Evolutionary conservation across 2,888 invertebrate genomes (phyloP).

Genomic region (Parelbella ahira): DNA sequence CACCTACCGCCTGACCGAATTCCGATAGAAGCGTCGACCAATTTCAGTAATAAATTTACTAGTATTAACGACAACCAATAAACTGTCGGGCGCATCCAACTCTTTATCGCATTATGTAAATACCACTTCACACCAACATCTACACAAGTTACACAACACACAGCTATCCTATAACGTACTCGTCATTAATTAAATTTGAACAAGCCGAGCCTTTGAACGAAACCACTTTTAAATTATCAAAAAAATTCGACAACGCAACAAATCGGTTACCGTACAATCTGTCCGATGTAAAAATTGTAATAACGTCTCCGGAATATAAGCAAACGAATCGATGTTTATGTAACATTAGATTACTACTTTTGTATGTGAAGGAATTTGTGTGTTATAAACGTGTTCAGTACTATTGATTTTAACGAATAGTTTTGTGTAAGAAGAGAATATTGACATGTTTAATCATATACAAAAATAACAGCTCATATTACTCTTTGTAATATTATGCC

Average conservation of each 20-base stretch:
- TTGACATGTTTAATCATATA: conserved; percentile 12
- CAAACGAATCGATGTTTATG: conserved; percentile 40
- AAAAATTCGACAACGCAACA: conserved; percentile 47
- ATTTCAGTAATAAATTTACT: conserved; percentile 27
- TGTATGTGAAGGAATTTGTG: conserved; percentile 14
- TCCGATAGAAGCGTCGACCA: conserved; percentile 12
- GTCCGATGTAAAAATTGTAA: conserved; percentile 32
- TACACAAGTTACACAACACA: conserved; percentile 33
- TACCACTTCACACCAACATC: conserved; percentile 37
- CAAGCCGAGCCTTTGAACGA: conserved; percentile 30
- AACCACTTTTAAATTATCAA: conserved; percentile 42
- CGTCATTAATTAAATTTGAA: conserved; percentile 41
- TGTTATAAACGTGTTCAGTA: conserved; percentile 4
- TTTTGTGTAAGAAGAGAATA: neutral
- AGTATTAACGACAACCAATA: conserved; percentile 33
- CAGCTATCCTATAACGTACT: conserved; percentile 17
- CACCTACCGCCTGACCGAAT: conserved; percentile 16
- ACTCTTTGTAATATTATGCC: no score
- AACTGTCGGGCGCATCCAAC: conserved; percentile 24
- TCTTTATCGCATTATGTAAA: conserved; percentile 43
- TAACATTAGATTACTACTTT: conserved; percentile 17
- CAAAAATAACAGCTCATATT: no score
- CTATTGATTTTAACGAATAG: no score
- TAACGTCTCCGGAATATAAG: conserved; percentile 39
- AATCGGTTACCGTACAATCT: conserved; percentile 44